These are phyloP conservation scores for Meloidogyne floridensis DNA, from an alignment of 1,140 invertebrate genomes.

Conservation along the genomic window DNA sequence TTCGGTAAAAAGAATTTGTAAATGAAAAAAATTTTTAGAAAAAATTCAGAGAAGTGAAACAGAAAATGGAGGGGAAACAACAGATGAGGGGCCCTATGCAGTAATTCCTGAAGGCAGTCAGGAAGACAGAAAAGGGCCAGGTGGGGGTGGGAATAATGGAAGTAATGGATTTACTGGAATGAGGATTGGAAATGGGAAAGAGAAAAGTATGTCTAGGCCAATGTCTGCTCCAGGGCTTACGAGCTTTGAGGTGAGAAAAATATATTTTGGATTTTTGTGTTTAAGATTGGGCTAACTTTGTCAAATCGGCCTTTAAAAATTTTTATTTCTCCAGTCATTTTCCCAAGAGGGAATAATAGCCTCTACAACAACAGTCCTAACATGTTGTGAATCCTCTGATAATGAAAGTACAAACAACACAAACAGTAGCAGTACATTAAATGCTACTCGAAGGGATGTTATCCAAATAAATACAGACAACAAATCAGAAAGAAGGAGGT, in stretches of 20 bases:
- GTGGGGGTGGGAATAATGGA: neutral
- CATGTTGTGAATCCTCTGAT: neutral
- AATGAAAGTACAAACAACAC: neutral
- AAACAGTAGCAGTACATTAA: conserved; percentile 1
- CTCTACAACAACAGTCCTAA: neutral
- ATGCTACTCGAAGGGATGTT: neutral
- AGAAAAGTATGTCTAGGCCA: conserved; percentile 33
- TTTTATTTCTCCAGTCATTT: neutral
- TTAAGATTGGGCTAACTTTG: neutral
- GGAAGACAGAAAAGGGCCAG: conserved; percentile 25
- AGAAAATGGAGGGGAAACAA: conserved; percentile 36
- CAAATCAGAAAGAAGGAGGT: neutral
- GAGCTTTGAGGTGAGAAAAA: conserved; percentile 50
- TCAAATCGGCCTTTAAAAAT: neutral
- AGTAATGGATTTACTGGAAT: neutral
- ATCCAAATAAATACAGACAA: neutral
- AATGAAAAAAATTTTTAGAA: neutral
- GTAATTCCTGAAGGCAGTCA: conserved; percentile 33
- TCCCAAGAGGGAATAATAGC: neutral
- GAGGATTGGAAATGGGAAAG: neutral
- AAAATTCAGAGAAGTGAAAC: conserved; percentile 14
- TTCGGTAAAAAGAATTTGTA: conserved; percentile 3
- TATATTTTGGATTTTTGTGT: neutral
- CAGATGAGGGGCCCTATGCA: conserved; percentile 40
- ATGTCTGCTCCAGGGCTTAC: conserved; percentile 50